Evolutionary conservation across 1,140 invertebrate species (phyloP).

Genomic region (Drosophila gunungcola): DNA sequence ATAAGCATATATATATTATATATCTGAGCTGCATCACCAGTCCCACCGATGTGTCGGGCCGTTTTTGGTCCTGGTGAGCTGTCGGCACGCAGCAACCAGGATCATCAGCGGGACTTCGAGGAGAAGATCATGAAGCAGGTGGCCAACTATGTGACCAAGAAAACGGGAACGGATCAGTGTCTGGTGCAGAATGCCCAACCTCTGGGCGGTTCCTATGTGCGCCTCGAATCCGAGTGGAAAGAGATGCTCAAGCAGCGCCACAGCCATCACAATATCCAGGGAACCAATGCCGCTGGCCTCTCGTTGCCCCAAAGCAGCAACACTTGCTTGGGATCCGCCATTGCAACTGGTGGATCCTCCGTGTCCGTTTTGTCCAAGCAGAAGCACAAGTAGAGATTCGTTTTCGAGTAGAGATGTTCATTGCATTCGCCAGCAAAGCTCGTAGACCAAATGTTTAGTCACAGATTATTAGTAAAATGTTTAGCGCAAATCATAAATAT

Average conservation of each 20-base stretch:
- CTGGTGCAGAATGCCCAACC: conserved; percentile 55
- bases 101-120: conserved; percentile 92
- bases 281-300: conserved; percentile 11
- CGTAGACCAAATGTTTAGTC: conserved; percentile 53
- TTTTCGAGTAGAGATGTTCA: neutral
- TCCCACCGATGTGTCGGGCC: conserved; percentile 79
- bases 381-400: conserved; percentile 64
- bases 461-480: conserved; percentile 33
- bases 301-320: conserved; percentile 32
- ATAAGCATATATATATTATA: neutral
- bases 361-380: conserved; percentile 62
- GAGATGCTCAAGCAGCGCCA: conserved; percentile 85
- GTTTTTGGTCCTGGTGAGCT: conserved; percentile 90
- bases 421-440: conserved; percentile 8
- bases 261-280: conserved; percentile 53
- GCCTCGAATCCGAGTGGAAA: conserved; percentile 90
- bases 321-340: conserved; percentile 31
- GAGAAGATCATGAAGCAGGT: conserved; percentile 90
- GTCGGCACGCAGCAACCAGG: conserved; percentile 92
- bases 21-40: conserved; percentile 4
- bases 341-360: conserved; percentile 15
- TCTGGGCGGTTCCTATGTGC: conserved; percentile 89
- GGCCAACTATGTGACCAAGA: conserved; percentile 86
- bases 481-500: conserved; percentile 28
- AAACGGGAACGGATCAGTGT: conserved; percentile 71